phyloP scores from a whole-genome alignment of 2,113 vertebrate genomes.

The Sorex fumeus region DNA sequence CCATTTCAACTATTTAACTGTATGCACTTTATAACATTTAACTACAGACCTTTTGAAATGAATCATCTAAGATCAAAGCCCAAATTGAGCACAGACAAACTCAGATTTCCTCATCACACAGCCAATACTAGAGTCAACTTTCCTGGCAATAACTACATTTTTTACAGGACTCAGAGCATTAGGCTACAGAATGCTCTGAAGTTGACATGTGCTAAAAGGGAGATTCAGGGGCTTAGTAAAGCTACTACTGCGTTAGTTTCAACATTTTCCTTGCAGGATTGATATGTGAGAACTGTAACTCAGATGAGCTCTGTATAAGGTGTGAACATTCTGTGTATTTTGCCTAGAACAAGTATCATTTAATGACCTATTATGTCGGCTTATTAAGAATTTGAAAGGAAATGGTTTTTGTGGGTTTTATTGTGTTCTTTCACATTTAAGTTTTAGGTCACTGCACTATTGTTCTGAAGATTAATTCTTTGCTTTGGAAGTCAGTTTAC shows the following conservation, averaged over 20 bases:
- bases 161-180: not conserved
- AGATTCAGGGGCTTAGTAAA: not conserved
- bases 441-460: not conserved
- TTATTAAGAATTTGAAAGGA: conserved; percentile 83
- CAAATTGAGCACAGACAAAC: not conserved
- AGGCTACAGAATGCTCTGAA: not conserved
- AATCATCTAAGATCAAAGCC: not conserved
- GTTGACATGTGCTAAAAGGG: not conserved
- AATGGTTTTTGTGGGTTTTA: conserved; percentile 84
- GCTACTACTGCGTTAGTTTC: not conserved
- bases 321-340: conserved; percentile 76
- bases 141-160: not conserved
- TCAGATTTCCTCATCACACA: not conserved
- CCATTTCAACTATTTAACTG: no score
- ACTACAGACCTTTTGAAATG: not conserved
- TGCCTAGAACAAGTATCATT: not conserved
- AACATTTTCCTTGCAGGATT: not conserved
- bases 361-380: not conserved
- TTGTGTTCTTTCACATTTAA: conserved; percentile 36
- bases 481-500: not conserved
- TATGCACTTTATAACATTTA: not conserved
- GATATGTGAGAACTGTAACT: not conserved
- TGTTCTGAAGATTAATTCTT: not conserved
- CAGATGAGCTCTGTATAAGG: not conserved
- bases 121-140: not conserved